Percentiles rank a stretch among this genome's conserved stretches.
Evolutionary conservation across 2,797 vertebrate genomes (phyloP).

Genomic region (Malacoctenus gilli): DNA sequence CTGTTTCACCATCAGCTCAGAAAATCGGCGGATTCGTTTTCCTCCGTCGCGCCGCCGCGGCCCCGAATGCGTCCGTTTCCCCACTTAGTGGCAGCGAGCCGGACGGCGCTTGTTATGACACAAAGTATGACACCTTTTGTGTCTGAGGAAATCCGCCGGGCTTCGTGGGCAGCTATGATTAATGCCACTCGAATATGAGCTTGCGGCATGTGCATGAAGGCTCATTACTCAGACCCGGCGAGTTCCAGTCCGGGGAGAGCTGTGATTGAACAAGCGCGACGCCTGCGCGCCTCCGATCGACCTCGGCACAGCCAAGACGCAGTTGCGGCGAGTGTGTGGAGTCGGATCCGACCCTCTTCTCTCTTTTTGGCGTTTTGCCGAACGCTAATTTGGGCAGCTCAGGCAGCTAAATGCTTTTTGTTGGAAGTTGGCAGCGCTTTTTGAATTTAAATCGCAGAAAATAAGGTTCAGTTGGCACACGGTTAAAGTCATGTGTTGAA

Average conservation of each 20-base stretch:
- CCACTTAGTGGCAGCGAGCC: slow-evolving; percentile 38
- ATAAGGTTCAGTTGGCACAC: no score
- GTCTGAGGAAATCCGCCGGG: slow-evolving; percentile 42
- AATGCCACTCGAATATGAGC: slow-evolving; percentile 47
- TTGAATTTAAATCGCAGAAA: no score
- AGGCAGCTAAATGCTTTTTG: no score
- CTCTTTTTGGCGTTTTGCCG: no score
- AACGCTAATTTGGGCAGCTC: no score
- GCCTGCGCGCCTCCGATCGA: slow-evolving; percentile 16
- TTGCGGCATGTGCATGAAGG: slow-evolving; percentile 14
- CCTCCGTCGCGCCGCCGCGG: slow-evolving; percentile 12
- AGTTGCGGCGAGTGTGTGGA: neutral
- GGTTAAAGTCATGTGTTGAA: no score
- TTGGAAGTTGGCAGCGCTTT: no score
- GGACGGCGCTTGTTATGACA: slow-evolving; percentile 20
- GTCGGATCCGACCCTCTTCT: no score
- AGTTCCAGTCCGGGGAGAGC: slow-evolving; percentile 16
- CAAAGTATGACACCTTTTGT: slow-evolving; percentile 31
- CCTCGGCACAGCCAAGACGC: slow-evolving; percentile 22
- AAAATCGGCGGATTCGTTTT: no score
- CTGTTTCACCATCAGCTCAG: slow-evolving; percentile 27
- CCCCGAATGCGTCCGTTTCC: no score
- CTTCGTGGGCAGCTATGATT: slow-evolving; percentile 50
- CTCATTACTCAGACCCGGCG: slow-evolving; percentile 48
- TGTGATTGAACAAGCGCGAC: slow-evolving; percentile 28